Evolutionary conservation across 2,888 invertebrate genomes (phyloP).

Genomic region (Belgica antarctica): DNA sequence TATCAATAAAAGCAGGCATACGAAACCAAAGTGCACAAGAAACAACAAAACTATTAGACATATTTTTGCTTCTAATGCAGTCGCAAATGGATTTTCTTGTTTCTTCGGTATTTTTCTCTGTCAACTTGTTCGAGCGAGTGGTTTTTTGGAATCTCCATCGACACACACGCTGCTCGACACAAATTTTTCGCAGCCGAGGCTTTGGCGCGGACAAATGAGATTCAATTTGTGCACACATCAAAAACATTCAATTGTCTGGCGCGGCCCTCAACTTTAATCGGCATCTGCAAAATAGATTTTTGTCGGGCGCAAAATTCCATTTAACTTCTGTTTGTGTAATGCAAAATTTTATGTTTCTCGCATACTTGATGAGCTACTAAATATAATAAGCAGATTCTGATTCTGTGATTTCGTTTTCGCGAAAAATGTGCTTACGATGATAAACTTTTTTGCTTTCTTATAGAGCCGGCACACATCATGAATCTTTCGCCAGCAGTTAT

Average conservation of each 20-base stretch:
- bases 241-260: background rate
- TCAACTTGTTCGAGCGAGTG: background rate
- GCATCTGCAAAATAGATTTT: slow-evolving; percentile 40
- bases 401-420: slow-evolving; percentile 11
- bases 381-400: background rate
- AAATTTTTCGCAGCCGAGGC: background rate
- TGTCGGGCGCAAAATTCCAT: background rate
- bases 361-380: background rate
- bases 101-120: background rate
- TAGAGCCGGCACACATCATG: slow-evolving; percentile 14
- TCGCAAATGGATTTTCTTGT: slow-evolving; percentile 15
- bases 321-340: too few relatives aligned
- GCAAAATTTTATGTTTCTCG: slow-evolving; percentile 11
- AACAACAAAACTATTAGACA: slow-evolving; percentile 6
- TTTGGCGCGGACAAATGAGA: slow-evolving; percentile 3
- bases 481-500: slow-evolving; percentile 13
- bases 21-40: background rate
- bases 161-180: background rate
- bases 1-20: background rate
- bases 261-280: background rate
- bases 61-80: slow-evolving; percentile 11
- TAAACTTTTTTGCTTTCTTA: slow-evolving; percentile 19
- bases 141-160: background rate
- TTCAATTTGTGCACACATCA: background rate
- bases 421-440: slow-evolving; percentile 5